Evolutionary conservation across 2,888 invertebrate species (phyloP), one percentile per base, ranked within the genome.

Genomic region (Tortrix viridana): DNA sequence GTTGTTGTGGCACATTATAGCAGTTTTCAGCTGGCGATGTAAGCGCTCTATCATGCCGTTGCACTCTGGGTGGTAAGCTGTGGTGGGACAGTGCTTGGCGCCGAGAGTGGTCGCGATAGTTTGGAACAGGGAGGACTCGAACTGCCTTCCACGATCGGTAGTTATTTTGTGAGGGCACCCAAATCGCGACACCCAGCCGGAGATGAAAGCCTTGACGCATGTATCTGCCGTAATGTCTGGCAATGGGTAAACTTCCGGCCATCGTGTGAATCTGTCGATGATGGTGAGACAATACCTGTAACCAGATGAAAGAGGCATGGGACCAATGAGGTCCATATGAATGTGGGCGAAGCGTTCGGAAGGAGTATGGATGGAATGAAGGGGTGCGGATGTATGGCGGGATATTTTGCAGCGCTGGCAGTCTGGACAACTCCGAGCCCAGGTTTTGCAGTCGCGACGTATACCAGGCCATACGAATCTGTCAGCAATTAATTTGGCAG

Each of bases 301-400:
- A 0, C 58, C 63, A 2, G 60, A 48, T 20, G 20, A 52, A 19
- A 16, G 1, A 0, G 69, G 71, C 7, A 71, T 44, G 0, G 69
- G 86, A 2, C 85, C 71, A 14, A 72, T 54, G 9, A 73, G 68
- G 68, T 92, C 88, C 0, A 92, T 72, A 65, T 89, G 87, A 5
- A 75, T 56, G 18, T 73, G 70, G 0, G 6, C 9, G 26, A 75
- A 68, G 1, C 71, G 52, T 3, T 20, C 48, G 12, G 68, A 32
- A 4, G 72, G 67, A 3, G 3, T n/a, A 3, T n/a, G n/a, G 7
- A 72, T 68, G 2, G 37, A 23, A 0, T 67, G 65, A 0, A 69
- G 47, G 0, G 71, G 72, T 4, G 72, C 2, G 0, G 32, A 19
- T 4, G 12, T 58, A 37, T 72, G 72, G 4, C 70, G 19, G 1